Base-by-base conservation (phyloP, 2,797 vertebrate species). In the Centroberyx gerrardi region DNA sequence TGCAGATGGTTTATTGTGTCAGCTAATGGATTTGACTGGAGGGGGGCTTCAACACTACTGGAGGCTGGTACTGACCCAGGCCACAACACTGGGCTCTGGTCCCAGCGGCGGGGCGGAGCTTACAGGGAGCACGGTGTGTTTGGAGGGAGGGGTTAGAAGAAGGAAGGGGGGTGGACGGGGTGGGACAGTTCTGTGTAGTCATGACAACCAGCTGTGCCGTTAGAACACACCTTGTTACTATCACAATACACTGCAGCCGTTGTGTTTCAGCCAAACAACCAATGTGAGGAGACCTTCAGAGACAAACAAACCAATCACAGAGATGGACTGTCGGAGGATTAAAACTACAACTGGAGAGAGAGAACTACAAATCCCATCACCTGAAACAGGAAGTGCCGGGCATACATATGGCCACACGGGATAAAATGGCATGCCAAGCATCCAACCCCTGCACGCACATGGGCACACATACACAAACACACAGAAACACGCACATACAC, bases 201-300 rank as follows among this genome's bases (percentile, higher is more conserved):
- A 90, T 88, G 88, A 90, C 88, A 91, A 93, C 89, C 91, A 85
- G 69, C 87, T 87, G 89, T 91, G 85, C 88, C 87, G 62, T 89
- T 88, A 85, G 76, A 88, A 83, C 85, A 83, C 72, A 86, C 84
- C 86, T 55, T 64, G 83, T 88, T 82, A 88, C 85, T 78, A 80
- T 12, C 74, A 78, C 76, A 79, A 81, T 78, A 83, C 80, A 87
- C 71, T 67, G 85, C 82, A 85, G 80, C 78, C 68, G 74, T 70
- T 15, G 53, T 83, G 84, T 89, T 90, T 87, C 81, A 89, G 88
- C 90, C 90, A 86, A 87, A 87, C 89, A 84, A 80, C 80, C 82
- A 72, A 81, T 1, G 56, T 64, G 76, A 83, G 68, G 54, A 82
- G 76, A 77, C 84, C 73, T 64, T 42, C 55, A 65, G 28, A 62